A percentile compares a stretch with the other conserved stretches of the same genome.
Evolutionary conservation across 2,888 invertebrate genomes (phyloP).

Genomic region (Xanthia icteritia): DNA sequence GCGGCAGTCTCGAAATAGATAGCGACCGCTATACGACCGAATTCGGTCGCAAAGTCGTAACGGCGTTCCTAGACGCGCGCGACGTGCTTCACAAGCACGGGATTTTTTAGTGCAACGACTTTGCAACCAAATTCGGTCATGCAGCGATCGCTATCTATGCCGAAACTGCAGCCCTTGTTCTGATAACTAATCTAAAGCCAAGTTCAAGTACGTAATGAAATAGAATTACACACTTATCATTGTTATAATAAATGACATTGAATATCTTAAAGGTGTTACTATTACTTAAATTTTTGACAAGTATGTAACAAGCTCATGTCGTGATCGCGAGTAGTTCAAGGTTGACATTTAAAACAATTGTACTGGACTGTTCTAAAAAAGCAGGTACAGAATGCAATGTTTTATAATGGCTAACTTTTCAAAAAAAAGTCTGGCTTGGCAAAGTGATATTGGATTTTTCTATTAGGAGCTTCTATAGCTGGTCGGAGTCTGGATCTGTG

Average conservation of each 20-base stretch:
- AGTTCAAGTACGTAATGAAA: conserved; percentile 40
- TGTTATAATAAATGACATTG: not conserved
- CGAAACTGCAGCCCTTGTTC: too few species aligned
- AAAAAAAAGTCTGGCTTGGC: not conserved
- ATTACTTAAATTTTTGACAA: conserved; percentile 25
- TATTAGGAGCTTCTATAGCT: not conserved
- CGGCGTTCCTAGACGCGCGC: too few species aligned
- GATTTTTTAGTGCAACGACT: too few species aligned
- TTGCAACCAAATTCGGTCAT: too few species aligned
- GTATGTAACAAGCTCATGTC: conserved; percentile 28
- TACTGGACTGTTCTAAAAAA: conserved; percentile 15
- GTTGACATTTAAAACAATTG: conserved; percentile 7
- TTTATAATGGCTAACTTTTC: not conserved
- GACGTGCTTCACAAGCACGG: too few species aligned
- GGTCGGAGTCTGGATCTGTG: not conserved
- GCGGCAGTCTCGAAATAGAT: too few species aligned
- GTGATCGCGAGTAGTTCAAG: conserved; percentile 51
- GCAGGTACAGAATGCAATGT: not conserved
- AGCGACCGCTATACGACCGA: too few species aligned
- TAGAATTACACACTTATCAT: conserved; percentile 1
- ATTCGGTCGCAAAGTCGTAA: too few species aligned
- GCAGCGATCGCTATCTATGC: too few species aligned
- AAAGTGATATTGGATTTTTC: not conserved
- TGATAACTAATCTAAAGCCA: conserved; percentile 27
- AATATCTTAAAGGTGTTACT: not conserved